Evolutionary conservation across 2,888 invertebrate genomes (phyloP), one percentile per base, ranked within the genome.

Genomic region (Papilio demoleus): DNA sequence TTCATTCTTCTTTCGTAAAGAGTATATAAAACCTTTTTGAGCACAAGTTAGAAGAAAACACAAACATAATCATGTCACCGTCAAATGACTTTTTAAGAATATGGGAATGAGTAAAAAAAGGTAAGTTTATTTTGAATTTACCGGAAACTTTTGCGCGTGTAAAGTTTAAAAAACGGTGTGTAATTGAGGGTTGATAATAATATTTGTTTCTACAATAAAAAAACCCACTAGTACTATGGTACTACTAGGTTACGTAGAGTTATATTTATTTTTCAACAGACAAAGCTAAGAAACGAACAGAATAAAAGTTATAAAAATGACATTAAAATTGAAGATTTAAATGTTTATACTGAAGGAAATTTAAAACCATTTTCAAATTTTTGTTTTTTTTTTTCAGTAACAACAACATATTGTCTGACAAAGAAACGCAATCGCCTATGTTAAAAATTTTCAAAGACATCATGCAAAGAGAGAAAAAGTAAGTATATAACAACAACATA

Each of bases 371-470:
- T n/a, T n/a, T n/a, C n/a, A 31, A 31, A 36, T 36, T 36, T 36
- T 12, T 3, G 12, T 1, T 8, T 24, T 60, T 45, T 45, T 83
- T 80, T 8, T 63, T 47, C 62, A 63, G 64, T 76, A 87, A 86
- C 70, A 79, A 84, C 80, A 83, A 76, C 66, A 86, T 79, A 70
- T 86, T 82, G 71, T 77, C 84, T 1, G 85, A 90, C 56, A 86
- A 90, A 71, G 88, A 84, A 77, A 89, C 90, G 0, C 91, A 91
- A 65, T 88, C 90, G 0, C 90, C 90, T 0, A 73, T 89, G 70
- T 63, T 89, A 70, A 89, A 87, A 66, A 80, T 91, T 22, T 90
- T 91, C 72, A 86, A 81, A 72, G 88, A 90, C 62, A 87, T 90
- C 14, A 88, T 89, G 79, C 83, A 85, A 63, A 83, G 77, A 24